These are phyloP conservation scores for Poeciliopsis infans DNA, from an alignment of 2,797 vertebrate genomes.

Conservation along the genomic window DNA sequence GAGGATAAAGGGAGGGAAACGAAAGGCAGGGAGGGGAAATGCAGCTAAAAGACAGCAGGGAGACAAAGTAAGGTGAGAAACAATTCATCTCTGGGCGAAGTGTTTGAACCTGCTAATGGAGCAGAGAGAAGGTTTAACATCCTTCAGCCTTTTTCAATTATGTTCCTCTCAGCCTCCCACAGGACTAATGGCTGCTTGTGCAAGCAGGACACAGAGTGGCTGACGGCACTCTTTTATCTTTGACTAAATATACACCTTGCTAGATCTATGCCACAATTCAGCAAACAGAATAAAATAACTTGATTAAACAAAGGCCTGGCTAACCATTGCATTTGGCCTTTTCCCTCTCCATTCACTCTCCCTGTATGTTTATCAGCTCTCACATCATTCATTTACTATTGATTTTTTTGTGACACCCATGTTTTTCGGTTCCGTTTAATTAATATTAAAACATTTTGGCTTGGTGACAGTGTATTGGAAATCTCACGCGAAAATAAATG, in stretches of 20 bases:
- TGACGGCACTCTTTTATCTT: not conserved
- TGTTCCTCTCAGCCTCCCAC: constrained; percentile 45
- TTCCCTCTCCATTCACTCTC: not conserved
- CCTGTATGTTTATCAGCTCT: not conserved
- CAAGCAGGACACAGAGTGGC: not conserved
- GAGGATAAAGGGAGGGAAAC: not conserved
- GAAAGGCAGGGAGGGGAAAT: not conserved
- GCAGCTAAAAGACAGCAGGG: not conserved
- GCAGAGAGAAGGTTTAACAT: constrained; percentile 42
- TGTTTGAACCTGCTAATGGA: constrained; percentile 53
- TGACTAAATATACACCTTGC: not conserved
- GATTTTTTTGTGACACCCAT: not conserved
- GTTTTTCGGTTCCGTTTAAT: not conserved
- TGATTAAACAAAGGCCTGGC: not conserved
- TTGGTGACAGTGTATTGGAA: not conserved
- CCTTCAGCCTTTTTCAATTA: constrained; percentile 53
- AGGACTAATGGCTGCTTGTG: constrained; percentile 25
- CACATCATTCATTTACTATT: not conserved
- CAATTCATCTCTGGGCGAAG: constrained; percentile 16
- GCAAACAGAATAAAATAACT: not conserved
- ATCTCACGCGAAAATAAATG: not conserved
- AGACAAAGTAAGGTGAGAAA: constrained; percentile 19
- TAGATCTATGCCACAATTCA: not conserved
- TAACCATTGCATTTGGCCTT: not conserved
- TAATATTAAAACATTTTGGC: not conserved